Evolutionary conservation across 37 sponge, comb jelly and placozoan genomes (phyloP), one percentile per base, ranked within the genome.

Genomic region (Beroe ovata): DNA sequence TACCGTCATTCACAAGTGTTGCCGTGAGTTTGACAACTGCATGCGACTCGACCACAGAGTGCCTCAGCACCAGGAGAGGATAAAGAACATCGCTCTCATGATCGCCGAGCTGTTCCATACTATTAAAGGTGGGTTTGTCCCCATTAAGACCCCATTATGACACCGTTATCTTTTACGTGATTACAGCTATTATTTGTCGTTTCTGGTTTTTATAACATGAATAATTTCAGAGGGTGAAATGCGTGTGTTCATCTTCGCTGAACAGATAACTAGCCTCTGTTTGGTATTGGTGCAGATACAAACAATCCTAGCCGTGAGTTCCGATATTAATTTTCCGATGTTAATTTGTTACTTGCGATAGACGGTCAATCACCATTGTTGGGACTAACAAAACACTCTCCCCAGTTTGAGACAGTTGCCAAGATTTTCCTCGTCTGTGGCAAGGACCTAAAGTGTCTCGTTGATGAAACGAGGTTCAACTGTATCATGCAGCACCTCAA

Each of bases 401-500:
- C 38, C 11, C 84, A 77, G 84, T 42, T 77, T 16, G 84, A 77
- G 54, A 42, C 84, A 25, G 84, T 77, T 22, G 84, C 84, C 4
- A 77, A 77, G 84, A 77, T 77, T 18, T 42, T 77, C 38, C 84
- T 77, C 54, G 84, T 42, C 1, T 42, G 84, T 36, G 84, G 84
- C 1, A 42, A 42, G 42, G 38, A 36, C 41, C 54, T 77, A n/a
- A 77, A 42, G 38, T 33, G 38, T 37, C 84, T 77, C 54, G 84
- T 77, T 2, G 84, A 77, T 28, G 84, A 77, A 3, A 77, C 41
- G 54, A 39, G 84, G 84, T 77, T 77, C 38, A 77, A 8, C 84
- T 42, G 42, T 23, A 77, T 77, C 84, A 39, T 77, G 42, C 84
- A 77, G 84, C 84, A 77, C 54, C 84, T 77, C 84, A 42, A 77